phyloP scores from a whole-genome alignment of 2,113 vertebrate species.

The Hyaena hyaena region DNA sequence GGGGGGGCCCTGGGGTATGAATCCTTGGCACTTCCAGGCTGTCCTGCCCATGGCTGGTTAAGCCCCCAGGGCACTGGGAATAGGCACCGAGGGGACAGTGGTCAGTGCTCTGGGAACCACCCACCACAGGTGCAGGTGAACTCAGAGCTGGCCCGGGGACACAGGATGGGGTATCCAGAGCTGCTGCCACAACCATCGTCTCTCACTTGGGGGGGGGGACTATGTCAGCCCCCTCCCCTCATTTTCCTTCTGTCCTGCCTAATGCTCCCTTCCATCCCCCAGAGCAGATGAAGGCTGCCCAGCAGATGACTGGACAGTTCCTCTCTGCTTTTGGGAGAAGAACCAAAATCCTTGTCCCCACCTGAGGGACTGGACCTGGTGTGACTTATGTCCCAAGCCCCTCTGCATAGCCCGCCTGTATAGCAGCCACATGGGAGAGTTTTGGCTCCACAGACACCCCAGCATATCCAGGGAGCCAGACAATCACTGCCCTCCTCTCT shows the following conservation, averaged over 20 bases:
- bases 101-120: accelerated
- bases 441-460: background rate
- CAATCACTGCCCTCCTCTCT: background rate
- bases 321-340: background rate
- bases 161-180: background rate
- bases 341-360: background rate
- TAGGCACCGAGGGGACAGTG: accelerated
- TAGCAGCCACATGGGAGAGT: background rate
- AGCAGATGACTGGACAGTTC: background rate
- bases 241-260: background rate
- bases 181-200: background rate
- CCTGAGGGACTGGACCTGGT: background rate
- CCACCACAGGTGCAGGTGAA: background rate
- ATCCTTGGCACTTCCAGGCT: background rate
- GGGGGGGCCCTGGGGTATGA: background rate
- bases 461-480: background rate
- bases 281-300: background rate
- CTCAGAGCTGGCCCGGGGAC: background rate
- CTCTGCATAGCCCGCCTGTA: background rate
- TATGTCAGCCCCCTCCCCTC: background rate
- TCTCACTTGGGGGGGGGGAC: background rate
- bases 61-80: background rate
- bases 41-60: background rate
- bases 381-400: background rate
- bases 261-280: too few relatives aligned